These are phyloP conservation scores for Cecropterus lyciades DNA, from an alignment of 1,140 invertebrate genomes.

Conservation along the genomic window DNA sequence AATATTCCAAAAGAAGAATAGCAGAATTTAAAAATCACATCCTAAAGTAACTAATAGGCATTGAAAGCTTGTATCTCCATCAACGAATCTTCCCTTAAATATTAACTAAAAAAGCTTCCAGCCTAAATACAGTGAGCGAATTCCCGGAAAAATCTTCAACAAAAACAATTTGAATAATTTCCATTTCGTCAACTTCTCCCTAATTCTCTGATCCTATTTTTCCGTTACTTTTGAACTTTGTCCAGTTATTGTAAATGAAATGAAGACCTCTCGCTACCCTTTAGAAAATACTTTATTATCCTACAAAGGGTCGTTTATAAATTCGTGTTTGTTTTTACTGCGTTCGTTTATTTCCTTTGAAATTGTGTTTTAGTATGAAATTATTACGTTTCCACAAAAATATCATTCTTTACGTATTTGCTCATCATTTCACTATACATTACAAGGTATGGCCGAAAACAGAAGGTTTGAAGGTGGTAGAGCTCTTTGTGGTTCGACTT, in stretches of 20 bases:
- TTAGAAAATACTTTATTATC: slow-evolving; percentile 22
- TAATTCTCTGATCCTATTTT: slow-evolving; percentile 15
- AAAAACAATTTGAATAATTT: slow-evolving; percentile 31
- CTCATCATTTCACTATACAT: too few species aligned
- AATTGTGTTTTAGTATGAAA: too few species aligned
- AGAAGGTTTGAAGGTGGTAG: too few species aligned
- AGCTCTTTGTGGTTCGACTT: too few species aligned
- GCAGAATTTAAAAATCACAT: too few species aligned
- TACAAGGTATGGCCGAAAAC: too few species aligned
- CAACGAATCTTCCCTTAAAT: background rate
- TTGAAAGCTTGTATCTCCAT: too few species aligned
- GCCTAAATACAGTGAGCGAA: background rate
- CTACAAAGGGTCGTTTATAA: slow-evolving; percentile 19
- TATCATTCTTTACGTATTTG: too few species aligned
- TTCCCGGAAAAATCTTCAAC: slow-evolving; percentile 6
- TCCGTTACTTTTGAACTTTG: slow-evolving; percentile 20
- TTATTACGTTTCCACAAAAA: too few species aligned
- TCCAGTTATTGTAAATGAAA: slow-evolving; percentile 13
- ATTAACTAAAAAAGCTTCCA: slow-evolving; percentile 2
- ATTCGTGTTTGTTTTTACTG: background rate
- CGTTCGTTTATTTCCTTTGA: too few species aligned
- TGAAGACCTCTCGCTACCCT: slow-evolving; percentile 9
- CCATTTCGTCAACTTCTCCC: slow-evolving; percentile 20
- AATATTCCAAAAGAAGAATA: too few species aligned
- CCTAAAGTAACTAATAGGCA: too few species aligned